phyloP scores from a whole-genome alignment of 2,797 vertebrate species.

The Phyllotis vaccarum region DNA sequence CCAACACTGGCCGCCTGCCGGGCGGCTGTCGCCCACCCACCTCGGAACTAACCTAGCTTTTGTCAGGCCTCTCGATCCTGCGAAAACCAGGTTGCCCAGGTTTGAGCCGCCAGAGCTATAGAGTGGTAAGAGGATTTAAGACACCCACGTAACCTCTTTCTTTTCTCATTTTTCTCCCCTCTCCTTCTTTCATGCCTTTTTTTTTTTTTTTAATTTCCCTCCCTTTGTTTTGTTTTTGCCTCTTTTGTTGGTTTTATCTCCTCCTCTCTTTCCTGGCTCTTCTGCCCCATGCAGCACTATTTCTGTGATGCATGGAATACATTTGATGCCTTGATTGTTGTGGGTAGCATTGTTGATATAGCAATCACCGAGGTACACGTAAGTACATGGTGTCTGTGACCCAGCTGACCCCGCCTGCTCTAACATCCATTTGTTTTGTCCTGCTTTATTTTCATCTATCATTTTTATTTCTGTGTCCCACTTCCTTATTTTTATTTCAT shows the following conservation, averaged over 20 bases:
- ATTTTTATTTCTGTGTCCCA: slow-evolving; percentile 77
- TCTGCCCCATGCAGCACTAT: slow-evolving; percentile 98
- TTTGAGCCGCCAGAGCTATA: slow-evolving; percentile 88
- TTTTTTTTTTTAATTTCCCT: slow-evolving; percentile 88
- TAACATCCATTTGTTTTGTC: slow-evolving; percentile 89
- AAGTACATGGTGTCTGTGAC: slow-evolving; percentile 96
- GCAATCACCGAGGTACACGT: slow-evolving; percentile 99
- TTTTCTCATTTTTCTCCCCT: slow-evolving; percentile 93
- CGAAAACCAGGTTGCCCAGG: slow-evolving; percentile 86
- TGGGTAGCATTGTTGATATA: slow-evolving; percentile 99
- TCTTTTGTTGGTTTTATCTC: slow-evolving; percentile 83
- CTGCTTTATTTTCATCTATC: slow-evolving; percentile 79
- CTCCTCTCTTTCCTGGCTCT: slow-evolving; percentile 88
- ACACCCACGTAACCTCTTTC: slow-evolving; percentile 91
- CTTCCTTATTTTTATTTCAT: slow-evolving; percentile 73
- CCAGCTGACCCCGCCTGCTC: slow-evolving; percentile 92
- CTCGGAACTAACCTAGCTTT: slow-evolving; percentile 90
- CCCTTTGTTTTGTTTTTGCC: slow-evolving; percentile 86
- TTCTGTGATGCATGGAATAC: slow-evolving; percentile 99
- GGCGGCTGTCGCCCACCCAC: slow-evolving; percentile 84
- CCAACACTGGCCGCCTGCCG: slow-evolving; percentile 82
- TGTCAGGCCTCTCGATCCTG: slow-evolving; percentile 87
- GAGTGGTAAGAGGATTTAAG: slow-evolving; percentile 90
- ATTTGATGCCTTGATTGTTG: slow-evolving; percentile 99
- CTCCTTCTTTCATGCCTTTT: slow-evolving; percentile 91